Base-by-base conservation (phyloP, 2,113 vertebrate species). In the Chlorodrepanis virens region DNA sequence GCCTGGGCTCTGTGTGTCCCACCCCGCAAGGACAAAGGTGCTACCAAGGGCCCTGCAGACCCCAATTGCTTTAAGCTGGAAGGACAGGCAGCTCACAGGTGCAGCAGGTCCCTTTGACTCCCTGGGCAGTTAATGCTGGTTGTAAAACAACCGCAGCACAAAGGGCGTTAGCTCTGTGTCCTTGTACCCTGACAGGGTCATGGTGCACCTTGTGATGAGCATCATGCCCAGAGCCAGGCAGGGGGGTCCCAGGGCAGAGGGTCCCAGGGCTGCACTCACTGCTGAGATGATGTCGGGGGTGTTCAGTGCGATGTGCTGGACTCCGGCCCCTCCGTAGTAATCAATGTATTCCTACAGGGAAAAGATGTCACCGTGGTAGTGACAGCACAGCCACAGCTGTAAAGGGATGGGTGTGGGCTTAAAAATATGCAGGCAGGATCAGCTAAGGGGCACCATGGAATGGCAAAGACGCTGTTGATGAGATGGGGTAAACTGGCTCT, bases 301-400 rank as follows among this genome's bases (percentile, higher is more conserved):
- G 96, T 99, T 99, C 97, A 99, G 98, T 3, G 99, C 99, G 1
- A 99, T 99, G 96, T 99, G 99, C 95, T 99, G 99, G 54, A 99
- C 98, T 25, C 99, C 99, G 0, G 99, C 95, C 5, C 99, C 99
- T 33, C 99, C 99, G 0, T 99, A 99, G 77, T 99, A 99, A 49
- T 99, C 99, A 7, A 99, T 95, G 5, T 99, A 99, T 96, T 99
- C 99, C 99, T 99, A 8, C 42, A 37, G 31, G n/a, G 35, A 64
- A 50, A 44, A 57, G 39, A 35, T 21, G 10, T 49, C 39, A 60
- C 33, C 3, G 0, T 1, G 1, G 29, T 4, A 65, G 40, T 9
- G 27, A 24, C 15, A 20, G 50, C 2, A 2, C 27, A 79, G 68
- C 49, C 23, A 12, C n/a, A 20, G 33, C 1, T 59, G 35, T 10